Evolutionary conservation across 2,797 vertebrate genomes (phyloP).

Genomic region (Crypturellus tataupa): DNA sequence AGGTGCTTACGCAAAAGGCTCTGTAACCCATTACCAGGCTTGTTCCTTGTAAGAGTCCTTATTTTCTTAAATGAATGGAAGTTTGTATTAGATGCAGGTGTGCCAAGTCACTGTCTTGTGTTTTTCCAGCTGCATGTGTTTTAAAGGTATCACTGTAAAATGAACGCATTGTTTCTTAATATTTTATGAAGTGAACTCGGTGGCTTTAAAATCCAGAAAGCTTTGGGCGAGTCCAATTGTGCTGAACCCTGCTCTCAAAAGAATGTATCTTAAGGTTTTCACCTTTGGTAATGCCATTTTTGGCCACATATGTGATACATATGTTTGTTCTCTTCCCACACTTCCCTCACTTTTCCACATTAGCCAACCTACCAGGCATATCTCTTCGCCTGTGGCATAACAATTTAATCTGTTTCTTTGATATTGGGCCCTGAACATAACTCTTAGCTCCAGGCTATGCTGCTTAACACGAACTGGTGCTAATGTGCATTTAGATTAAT

Average conservation of each 20-base stretch:
- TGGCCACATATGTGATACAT: not conserved
- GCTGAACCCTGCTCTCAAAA: not conserved
- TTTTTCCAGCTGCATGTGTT: not conserved
- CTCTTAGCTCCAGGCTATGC: not conserved
- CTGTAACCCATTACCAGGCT: slow-evolving; percentile 13
- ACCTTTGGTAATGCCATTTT: not conserved
- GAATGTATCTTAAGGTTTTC: not conserved
- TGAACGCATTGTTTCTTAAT: not conserved
- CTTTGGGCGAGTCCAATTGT: not conserved
- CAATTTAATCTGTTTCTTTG: not conserved
- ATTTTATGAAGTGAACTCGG: not conserved
- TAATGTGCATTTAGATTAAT: not conserved
- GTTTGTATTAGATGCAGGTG: not conserved
- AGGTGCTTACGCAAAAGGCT: not conserved
- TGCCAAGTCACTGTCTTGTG: not conserved
- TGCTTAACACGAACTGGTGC: not conserved
- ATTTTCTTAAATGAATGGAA: not conserved
- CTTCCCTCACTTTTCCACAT: not conserved
- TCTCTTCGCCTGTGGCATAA: not conserved
- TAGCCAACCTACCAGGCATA: not conserved
- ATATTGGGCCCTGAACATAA: not conserved
- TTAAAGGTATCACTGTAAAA: not conserved
- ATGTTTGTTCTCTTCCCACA: not conserved
- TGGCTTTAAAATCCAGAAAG: not conserved
- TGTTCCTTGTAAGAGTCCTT: not conserved